These are phyloP conservation scores for Trematomus loennbergii DNA, from an alignment of 2,113 vertebrate species.

Conservation along the genomic window DNA sequence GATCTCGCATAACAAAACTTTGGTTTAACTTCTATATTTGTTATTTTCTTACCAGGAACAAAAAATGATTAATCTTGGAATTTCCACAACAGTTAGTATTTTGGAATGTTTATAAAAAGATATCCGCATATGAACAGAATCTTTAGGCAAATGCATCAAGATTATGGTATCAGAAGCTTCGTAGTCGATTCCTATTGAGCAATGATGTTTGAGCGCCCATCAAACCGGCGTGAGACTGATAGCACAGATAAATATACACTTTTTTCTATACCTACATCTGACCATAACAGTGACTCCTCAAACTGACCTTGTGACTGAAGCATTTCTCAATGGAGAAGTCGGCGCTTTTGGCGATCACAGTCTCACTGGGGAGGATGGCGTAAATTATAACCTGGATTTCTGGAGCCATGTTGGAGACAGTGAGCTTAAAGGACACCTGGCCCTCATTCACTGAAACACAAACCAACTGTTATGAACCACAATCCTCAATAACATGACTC, in stretches of 20 bases:
- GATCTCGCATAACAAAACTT: background rate
- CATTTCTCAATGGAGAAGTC: slow-evolving; percentile 84
- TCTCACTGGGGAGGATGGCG: slow-evolving; percentile 81
- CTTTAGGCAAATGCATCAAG: too few relatives aligned
- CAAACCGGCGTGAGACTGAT: too few relatives aligned
- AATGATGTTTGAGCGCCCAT: too few relatives aligned
- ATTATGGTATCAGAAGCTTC: too few relatives aligned
- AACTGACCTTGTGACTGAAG: slow-evolving; percentile 88
- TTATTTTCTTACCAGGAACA: too few relatives aligned
- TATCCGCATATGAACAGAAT: too few relatives aligned
- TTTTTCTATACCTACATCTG: background rate
- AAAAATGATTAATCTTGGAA: too few relatives aligned
- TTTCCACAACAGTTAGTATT: too few relatives aligned
- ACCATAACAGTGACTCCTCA: background rate
- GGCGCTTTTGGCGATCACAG: slow-evolving; percentile 83
- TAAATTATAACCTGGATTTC: slow-evolving; percentile 81
- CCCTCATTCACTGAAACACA: slow-evolving; percentile 75
- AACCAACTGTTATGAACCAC: background rate
- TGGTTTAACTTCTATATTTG: too few relatives aligned
- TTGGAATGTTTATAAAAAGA: too few relatives aligned
- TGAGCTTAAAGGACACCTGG: slow-evolving; percentile 79
- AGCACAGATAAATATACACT: background rate
- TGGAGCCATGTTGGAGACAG: slow-evolving; percentile 79
- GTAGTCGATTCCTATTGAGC: too few relatives aligned
- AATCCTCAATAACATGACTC: background rate